These are phyloP conservation scores for Heliconius eleuchia DNA, from an alignment of 1,140 invertebrate species.

Conservation along the genomic window DNA sequence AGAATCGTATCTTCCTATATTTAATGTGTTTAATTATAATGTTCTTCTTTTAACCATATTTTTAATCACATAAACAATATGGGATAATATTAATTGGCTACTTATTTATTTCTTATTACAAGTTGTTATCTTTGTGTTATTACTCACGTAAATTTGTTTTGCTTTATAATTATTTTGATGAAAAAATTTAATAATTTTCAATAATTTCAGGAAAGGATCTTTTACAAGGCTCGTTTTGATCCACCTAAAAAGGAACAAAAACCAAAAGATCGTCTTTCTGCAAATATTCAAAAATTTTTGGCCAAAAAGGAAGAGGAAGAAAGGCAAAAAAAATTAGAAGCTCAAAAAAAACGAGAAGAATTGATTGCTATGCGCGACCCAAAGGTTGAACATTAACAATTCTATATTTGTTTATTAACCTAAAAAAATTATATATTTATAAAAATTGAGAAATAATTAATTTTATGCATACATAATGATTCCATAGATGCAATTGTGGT, in stretches of 20 bases:
- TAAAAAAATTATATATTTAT: neutral
- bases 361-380: constrained; percentile 88
- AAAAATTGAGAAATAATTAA: neutral
- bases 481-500: neutral
- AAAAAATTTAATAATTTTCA: neutral
- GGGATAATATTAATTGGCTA: neutral
- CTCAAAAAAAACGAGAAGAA: constrained; percentile 84
- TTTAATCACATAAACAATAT: neutral
- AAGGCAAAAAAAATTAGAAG: constrained; percentile 83
- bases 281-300: constrained; percentile 91
- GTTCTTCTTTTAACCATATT: neutral
- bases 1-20: neutral
- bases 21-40: neutral
- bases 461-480: neutral
- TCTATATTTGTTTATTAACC: neutral
- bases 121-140: neutral
- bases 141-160: neutral
- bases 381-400: constrained; percentile 77
- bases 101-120: constrained; percentile 8
- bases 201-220: constrained; percentile 70
- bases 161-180: neutral
- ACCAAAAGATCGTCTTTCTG: constrained; percentile 85
- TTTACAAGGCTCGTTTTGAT: constrained; percentile 88
- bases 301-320: constrained; percentile 91
- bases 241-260: constrained; percentile 91